Percentiles rank a stretch among this genome's conserved stretches.
Evolutionary conservation across 2,113 vertebrate species (phyloP).

Genomic region (Gavialis gangeticus): DNA sequence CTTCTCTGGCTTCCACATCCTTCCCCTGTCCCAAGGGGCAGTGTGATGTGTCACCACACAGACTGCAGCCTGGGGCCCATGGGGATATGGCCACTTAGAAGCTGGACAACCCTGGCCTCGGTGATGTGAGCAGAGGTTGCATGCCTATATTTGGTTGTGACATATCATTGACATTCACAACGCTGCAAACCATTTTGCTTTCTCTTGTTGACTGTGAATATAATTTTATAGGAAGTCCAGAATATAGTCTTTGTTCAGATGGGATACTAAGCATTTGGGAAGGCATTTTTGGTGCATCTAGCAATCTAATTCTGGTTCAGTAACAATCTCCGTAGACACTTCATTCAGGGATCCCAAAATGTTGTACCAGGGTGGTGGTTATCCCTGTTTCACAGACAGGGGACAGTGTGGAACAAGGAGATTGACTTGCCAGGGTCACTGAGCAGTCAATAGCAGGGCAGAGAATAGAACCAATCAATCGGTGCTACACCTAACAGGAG

Average conservation of each 20-base stretch:
- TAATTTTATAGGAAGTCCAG: neutral
- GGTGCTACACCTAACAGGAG: neutral
- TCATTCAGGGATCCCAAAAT: neutral
- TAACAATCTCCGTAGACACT: neutral
- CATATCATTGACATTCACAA: neutral
- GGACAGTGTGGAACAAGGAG: neutral
- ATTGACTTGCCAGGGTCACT: neutral
- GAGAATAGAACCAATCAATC: neutral
- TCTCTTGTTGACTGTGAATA: neutral
- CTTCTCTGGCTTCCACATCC: no score
- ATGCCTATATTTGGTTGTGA: no score
- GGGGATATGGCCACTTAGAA: no score
- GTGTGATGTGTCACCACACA: no score
- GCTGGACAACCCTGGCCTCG: no score
- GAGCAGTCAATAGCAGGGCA: neutral
- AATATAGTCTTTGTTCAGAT: neutral
- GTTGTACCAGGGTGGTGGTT: neutral
- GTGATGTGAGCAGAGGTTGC: no score
- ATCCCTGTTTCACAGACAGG: neutral
- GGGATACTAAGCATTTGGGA: neutral
- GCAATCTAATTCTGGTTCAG: neutral
- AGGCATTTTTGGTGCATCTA: neutral
- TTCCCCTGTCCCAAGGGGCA: no score
- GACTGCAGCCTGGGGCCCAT: no score
- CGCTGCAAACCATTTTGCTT: neutral